Evolutionary conservation across 2,797 vertebrate species (phyloP), one percentile per base, ranked within the genome.

Genomic region (Micrastur ruficollis): DNA sequence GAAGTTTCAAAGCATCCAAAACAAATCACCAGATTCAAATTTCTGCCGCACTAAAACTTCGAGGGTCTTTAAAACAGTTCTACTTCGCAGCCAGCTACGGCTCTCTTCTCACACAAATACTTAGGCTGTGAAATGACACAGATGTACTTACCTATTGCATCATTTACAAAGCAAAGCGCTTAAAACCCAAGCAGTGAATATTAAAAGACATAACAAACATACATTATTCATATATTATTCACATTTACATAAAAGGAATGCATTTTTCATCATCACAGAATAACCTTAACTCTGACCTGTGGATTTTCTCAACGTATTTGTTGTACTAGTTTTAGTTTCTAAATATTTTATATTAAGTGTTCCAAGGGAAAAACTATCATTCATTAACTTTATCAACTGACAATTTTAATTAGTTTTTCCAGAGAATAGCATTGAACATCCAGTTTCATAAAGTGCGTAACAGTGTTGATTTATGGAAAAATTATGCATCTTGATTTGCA

Each of bases 201-300:
- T 89, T 96, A 96, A 95, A 96, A 80, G 56, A 66, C 49, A 44
- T 85, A 88, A 81, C 68, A 92, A 95, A 79, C 65, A 95, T 95
- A 65, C 86, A 97, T 95, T 93, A 96, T 96, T 97, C 88, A 94
- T 89, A 55, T 90, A 94, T 95, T 92, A 94, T 90, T 95, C 88
- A 90, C 49, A 94, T 94, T 96, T 92, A 91, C 94, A 92, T 91
- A 93, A 95, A 95, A 96, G 63, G 40, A 92, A 95, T 73, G 11
- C 19, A 93, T 93, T 95, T 96, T 93, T 95, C 67, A 93, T 90
- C 81, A 67, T 93, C 93, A 93, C 42, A 87, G 61, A 58, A 72
- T 74, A 95, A 95, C 90, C 80, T 96, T 90, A 94, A 89, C 44
- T 79, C 47, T 93, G 90, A 94, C 97, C 95, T 86, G 81, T 63